Conservation (phyloP, 1,140 invertebrate species). For the Ladona fulva region DNA sequence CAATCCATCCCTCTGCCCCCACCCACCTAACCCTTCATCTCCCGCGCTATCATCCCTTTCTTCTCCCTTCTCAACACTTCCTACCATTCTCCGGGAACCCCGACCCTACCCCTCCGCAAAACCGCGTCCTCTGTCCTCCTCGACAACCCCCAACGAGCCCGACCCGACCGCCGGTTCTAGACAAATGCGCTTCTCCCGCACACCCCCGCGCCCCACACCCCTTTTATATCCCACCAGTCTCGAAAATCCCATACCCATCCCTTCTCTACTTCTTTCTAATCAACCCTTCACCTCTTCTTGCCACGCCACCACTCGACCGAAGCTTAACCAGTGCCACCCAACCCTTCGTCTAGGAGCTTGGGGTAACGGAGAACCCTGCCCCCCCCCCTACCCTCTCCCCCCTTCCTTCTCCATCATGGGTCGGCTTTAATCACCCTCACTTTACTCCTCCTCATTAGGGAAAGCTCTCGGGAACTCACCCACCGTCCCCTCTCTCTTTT, state of each 20-base stretch:
- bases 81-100: background rate
- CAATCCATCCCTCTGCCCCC: background rate
- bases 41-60: background rate
- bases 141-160: background rate
- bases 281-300: conserved; percentile 3
- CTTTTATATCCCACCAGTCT: too few relatives aligned
- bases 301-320: background rate
- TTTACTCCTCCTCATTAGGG: conserved; percentile 4
- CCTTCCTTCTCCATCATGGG: background rate
- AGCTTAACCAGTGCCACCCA: background rate
- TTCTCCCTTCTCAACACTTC: background rate
- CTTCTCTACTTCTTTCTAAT: background rate
- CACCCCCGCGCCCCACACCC: too few relatives aligned
- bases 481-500: background rate
- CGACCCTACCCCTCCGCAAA: background rate
- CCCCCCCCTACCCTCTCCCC: background rate
- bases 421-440: conserved; percentile 1
- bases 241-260: background rate
- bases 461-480: background rate
- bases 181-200: background rate
- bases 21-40: conserved; percentile 1
- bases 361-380: background rate
- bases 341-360: background rate
- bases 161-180: background rate
- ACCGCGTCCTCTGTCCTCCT: background rate